phyloP scores from a whole-genome alignment of 2,888 invertebrate genomes.

The Nomada fucata region DNA sequence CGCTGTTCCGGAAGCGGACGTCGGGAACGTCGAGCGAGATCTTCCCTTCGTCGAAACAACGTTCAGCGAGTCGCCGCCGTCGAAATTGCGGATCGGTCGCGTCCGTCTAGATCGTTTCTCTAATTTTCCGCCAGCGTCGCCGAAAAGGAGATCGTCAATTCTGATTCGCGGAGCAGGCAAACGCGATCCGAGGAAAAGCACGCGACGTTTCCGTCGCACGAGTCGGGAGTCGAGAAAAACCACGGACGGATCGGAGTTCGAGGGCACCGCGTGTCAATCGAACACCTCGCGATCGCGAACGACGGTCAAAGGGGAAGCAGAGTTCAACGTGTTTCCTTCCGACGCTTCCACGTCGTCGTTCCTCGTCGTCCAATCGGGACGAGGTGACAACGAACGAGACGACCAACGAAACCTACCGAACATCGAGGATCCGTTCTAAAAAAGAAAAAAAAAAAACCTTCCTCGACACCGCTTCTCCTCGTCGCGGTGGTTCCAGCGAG shows the following conservation, averaged over 20 bases:
- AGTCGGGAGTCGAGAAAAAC: too few relatives aligned
- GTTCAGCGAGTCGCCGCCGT: not conserved
- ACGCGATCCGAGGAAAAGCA: not conserved
- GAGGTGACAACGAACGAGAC: not conserved
- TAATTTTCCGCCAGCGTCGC: not conserved
- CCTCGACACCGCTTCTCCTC: not conserved
- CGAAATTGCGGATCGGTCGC: too few relatives aligned
- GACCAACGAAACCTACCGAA: not conserved
- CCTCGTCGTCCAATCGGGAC: too few relatives aligned
- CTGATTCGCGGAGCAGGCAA: not conserved
- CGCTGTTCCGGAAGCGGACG: not conserved
- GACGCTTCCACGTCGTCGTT: not conserved
- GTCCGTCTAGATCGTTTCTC: too few relatives aligned
- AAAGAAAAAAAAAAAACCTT: too few relatives aligned
- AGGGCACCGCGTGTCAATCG: constrained; percentile 18
- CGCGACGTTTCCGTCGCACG: not conserved
- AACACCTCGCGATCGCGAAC: constrained; percentile 22
- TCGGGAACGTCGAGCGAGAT: not conserved
- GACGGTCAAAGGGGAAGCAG: not conserved
- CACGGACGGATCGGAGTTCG: not conserved
- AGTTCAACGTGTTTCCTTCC: not conserved
- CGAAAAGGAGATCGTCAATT: not conserved
- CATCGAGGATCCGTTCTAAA: not conserved
- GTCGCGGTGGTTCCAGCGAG: constrained; percentile 8
- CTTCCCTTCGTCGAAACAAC: not conserved